Evolutionary conservation across 1,140 invertebrate genomes (phyloP).

Genomic region (Lasaia peninsularis): DNA sequence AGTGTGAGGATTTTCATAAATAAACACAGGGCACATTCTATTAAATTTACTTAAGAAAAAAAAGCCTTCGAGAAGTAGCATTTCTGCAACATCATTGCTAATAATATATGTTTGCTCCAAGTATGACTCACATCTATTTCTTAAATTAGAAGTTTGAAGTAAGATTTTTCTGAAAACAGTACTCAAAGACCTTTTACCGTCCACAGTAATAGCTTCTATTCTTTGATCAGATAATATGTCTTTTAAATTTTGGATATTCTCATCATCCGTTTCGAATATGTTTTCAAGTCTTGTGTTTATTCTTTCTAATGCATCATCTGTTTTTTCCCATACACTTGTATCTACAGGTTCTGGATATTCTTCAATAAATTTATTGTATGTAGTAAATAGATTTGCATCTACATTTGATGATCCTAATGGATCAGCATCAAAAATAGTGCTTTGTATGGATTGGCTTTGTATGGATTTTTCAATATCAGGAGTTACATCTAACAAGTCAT

Average conservation of each 20-base stretch:
- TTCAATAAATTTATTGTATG: slow-evolving; percentile 50
- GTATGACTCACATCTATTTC: slow-evolving; percentile 66
- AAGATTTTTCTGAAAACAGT: slow-evolving; percentile 56
- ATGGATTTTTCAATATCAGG: slow-evolving; percentile 21
- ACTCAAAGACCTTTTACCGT: slow-evolving; percentile 46
- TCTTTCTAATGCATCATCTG: slow-evolving; percentile 58
- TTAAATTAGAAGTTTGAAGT: slow-evolving; percentile 47
- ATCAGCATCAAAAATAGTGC: slow-evolving; percentile 51
- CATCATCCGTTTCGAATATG: slow-evolving; percentile 58
- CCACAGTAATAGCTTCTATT: slow-evolving; percentile 65
- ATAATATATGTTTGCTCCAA: slow-evolving; percentile 78
- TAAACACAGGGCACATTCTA: slow-evolving; percentile 79
- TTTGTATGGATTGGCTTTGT: slow-evolving; percentile 33
- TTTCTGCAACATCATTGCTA: slow-evolving; percentile 73
- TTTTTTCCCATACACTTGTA: slow-evolving; percentile 66
- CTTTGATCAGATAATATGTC: slow-evolving; percentile 52
- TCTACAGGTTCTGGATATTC: slow-evolving; percentile 66
- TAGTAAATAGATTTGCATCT: slow-evolving; percentile 47
- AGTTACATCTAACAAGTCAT: slow-evolving; percentile 45
- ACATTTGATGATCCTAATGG: slow-evolving; percentile 43
- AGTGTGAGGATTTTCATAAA: slow-evolving; percentile 63
- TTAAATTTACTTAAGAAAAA: slow-evolving; percentile 79
- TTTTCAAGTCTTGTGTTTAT: slow-evolving; percentile 64
- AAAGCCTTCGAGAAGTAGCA: slow-evolving; percentile 74
- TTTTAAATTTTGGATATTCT: slow-evolving; percentile 59